These are phyloP conservation scores for Automeris io DNA, from an alignment of 2,888 invertebrate genomes.

Conservation along the genomic window DNA sequence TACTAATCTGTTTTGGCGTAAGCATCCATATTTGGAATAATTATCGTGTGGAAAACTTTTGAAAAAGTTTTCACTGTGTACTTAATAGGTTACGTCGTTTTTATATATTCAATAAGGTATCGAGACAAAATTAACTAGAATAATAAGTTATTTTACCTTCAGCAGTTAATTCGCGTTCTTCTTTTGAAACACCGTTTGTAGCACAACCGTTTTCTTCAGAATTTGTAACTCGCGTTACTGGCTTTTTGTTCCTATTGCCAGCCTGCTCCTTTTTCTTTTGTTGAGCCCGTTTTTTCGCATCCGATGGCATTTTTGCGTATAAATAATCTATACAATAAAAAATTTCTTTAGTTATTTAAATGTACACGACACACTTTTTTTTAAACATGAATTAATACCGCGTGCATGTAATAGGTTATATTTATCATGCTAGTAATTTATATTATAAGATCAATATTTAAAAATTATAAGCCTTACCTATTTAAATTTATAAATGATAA, in stretches of 20 bases:
- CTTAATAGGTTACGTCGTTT: neutral
- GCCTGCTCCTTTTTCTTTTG: conserved; percentile 98
- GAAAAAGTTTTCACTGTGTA: neutral
- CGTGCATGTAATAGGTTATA: neutral
- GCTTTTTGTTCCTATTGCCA: conserved; percentile 80
- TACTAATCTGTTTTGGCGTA: neutral
- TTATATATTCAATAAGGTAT: neutral
- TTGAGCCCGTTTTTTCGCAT: conserved; percentile 98
- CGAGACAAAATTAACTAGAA: neutral
- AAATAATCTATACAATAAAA: conserved; percentile 8
- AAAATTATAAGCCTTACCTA: conserved; percentile 32
- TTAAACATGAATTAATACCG: neutral
- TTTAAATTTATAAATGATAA: conserved; percentile 41
- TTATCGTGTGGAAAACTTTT: conserved; percentile 15
- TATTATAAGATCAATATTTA: neutral
- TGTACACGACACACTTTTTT: neutral
- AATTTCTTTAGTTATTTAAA: conserved; percentile 1
- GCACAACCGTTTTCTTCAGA: conserved; percentile 76
- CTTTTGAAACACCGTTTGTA: conserved; percentile 50
- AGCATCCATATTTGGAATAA: neutral
- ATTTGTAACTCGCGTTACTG: conserved; percentile 68
- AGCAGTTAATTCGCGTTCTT: conserved; percentile 80
- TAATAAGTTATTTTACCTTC: conserved; percentile 78
- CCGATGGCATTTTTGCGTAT: conserved; percentile 91
- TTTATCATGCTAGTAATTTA: neutral